phyloP scores from a whole-genome alignment of 2,797 vertebrate species.

The Ceyx erithaca region DNA sequence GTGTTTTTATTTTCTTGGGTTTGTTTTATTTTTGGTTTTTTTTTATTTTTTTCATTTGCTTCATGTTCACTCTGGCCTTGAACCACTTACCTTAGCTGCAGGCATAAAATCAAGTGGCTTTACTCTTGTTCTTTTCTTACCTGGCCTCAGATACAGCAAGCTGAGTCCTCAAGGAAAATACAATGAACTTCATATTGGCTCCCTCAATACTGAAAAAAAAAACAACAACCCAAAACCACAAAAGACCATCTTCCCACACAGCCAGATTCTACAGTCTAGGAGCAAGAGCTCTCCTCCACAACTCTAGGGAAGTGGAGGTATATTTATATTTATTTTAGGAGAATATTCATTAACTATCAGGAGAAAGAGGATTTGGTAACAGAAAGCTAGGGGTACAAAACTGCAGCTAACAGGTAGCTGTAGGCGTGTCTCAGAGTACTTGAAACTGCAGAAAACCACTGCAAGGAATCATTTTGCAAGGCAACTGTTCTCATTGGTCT shows the following conservation, averaged over 20 bases:
- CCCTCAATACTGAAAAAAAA: not conserved
- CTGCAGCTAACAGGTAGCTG: not conserved
- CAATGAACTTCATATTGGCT: not conserved
- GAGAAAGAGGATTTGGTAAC: not conserved
- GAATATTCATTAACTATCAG: not conserved
- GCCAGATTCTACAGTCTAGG: not conserved
- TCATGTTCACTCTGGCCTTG: constrained; percentile 57
- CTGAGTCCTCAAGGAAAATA: constrained; percentile 25
- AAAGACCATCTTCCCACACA: not conserved
- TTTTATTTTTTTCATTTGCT: not conserved
- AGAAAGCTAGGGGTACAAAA: not conserved
- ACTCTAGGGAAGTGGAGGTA: not conserved
- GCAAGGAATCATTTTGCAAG: not conserved
- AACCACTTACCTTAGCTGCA: constrained; percentile 40
- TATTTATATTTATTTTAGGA: not conserved
- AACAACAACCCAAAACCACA: not conserved
- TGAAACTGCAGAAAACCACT: not conserved
- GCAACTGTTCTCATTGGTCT: accelerated
- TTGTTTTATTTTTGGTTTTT: too few relatives aligned
- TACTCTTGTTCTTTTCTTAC: constrained; percentile 32
- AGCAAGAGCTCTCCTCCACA: not conserved
- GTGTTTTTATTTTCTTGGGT: not conserved
- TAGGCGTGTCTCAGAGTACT: not conserved
- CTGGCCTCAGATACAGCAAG: constrained; percentile 14
- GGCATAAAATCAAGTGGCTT: constrained; percentile 53